Conservation (phyloP, 1,140 invertebrate genomes). For the Aricia agestis region DNA sequence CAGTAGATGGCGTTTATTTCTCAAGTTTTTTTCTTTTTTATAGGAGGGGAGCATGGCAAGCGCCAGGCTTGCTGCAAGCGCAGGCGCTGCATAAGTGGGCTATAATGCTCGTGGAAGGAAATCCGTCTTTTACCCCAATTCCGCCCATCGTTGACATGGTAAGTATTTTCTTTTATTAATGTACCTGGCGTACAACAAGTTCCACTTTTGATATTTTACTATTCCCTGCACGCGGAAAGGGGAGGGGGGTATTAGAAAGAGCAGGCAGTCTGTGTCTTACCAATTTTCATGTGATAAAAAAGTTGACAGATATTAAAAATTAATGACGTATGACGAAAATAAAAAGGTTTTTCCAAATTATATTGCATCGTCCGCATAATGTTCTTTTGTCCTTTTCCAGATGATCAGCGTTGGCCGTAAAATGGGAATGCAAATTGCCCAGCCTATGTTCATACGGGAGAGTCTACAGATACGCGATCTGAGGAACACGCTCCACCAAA, state of each 20-base stretch:
- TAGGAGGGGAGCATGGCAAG: neutral
- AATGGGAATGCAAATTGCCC: constrained; percentile 47
- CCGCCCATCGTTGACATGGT: constrained; percentile 39
- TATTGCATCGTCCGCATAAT: too few relatives aligned
- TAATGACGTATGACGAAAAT: too few relatives aligned
- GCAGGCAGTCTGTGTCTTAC: too few relatives aligned
- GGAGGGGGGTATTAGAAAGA: too few relatives aligned
- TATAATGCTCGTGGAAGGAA: constrained; percentile 45
- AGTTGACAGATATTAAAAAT: too few relatives aligned
- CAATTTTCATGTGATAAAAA: too few relatives aligned
- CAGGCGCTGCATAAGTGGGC: constrained; percentile 46
- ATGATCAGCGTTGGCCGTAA: constrained; percentile 38
- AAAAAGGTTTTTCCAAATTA: too few relatives aligned
- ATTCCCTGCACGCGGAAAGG: too few relatives aligned
- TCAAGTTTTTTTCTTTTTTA: neutral
- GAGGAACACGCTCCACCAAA: constrained; percentile 27
- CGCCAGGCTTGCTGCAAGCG: constrained; percentile 35
- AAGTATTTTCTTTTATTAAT: constrained; percentile 21
- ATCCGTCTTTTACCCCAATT: constrained; percentile 30
- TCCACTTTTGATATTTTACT: too few relatives aligned
- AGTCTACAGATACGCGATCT: constrained; percentile 36
- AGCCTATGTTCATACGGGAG: constrained; percentile 33
- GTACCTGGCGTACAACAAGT: too few relatives aligned
- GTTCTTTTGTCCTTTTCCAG: constrained; percentile 31
- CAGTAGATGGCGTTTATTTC: too few relatives aligned